phyloP scores from a whole-genome alignment of 2,113 vertebrate genomes.

The Cavia aperea region DNA sequence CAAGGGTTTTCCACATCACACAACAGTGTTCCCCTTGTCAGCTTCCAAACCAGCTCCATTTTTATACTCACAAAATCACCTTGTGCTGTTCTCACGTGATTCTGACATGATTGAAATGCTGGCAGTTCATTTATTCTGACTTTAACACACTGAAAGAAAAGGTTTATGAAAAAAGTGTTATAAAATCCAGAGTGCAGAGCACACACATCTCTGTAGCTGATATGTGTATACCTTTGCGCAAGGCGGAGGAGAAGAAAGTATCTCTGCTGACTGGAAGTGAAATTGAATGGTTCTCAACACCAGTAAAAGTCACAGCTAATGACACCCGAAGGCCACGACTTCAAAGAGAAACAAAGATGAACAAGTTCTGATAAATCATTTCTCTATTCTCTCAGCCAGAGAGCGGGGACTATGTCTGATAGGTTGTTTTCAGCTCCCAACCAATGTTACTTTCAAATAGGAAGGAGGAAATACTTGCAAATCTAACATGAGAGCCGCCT shows the following conservation, averaged over 20 bases:
- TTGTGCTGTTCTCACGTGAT: slow-evolving; percentile 22
- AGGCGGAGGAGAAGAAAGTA: background rate
- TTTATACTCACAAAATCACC: slow-evolving; percentile 36
- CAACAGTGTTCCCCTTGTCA: background rate
- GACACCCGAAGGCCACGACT: background rate
- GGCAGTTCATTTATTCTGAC: slow-evolving; percentile 51
- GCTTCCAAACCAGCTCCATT: slow-evolving; percentile 12
- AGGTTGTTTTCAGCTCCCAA: background rate
- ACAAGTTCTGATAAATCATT: background rate
- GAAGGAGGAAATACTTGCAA: background rate
- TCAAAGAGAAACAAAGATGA: background rate
- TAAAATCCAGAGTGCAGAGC: slow-evolving; percentile 3
- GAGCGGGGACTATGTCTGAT: background rate
- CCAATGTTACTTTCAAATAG: background rate
- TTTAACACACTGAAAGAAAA: slow-evolving; percentile 45
- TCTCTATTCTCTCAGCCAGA: background rate
- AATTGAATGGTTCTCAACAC: slow-evolving; percentile 15
- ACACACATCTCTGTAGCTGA: background rate
- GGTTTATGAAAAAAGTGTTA: slow-evolving; percentile 36
- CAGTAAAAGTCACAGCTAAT: background rate
- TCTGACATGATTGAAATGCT: slow-evolving; percentile 49
- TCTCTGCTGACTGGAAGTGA: background rate
- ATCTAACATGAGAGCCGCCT: background rate
- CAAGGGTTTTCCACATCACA: background rate
- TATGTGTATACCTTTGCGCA: background rate